These are phyloP conservation scores for Rhingia campestris DNA, from an alignment of 2,888 invertebrate genomes.

Conservation along the genomic window DNA sequence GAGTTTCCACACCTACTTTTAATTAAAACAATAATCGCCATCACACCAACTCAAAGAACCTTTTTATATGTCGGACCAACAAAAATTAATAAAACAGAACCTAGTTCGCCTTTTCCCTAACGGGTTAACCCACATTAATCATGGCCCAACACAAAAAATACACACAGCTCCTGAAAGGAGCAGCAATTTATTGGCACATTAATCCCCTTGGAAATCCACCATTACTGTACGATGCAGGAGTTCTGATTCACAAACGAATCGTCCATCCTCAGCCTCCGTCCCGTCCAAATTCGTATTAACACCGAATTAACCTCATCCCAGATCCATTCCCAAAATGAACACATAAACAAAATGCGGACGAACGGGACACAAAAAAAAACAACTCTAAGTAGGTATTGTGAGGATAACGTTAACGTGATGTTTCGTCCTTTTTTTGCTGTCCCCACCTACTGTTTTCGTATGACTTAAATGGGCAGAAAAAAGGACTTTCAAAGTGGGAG, in stretches of 20 bases:
- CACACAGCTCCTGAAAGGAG: slow-evolving; percentile 45
- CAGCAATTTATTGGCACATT: slow-evolving; percentile 62
- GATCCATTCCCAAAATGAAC: slow-evolving; percentile 18
- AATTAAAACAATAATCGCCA: slow-evolving; percentile 61
- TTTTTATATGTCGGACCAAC: slow-evolving; percentile 18
- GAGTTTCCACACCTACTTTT: background rate
- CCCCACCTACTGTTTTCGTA: background rate
- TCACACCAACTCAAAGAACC: slow-evolving; percentile 16
- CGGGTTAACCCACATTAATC: slow-evolving; percentile 49
- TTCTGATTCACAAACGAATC: slow-evolving; percentile 52
- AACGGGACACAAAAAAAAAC: background rate
- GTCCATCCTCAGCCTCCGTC: background rate
- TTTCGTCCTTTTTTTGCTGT: slow-evolving; percentile 15
- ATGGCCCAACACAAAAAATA: slow-evolving; percentile 36
- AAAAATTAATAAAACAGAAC: slow-evolving; percentile 30
- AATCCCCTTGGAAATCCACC: slow-evolving; percentile 21
- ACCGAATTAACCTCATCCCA: slow-evolving; percentile 53
- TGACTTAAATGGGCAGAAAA: background rate
- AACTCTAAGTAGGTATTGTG: background rate
- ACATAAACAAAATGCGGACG: slow-evolving; percentile 40
- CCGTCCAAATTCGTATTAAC: slow-evolving; percentile 41
- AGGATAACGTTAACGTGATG: slow-evolving; percentile 17
- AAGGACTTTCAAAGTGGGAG: background rate
- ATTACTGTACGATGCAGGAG: slow-evolving; percentile 3
- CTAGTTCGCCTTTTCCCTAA: background rate